These are phyloP conservation scores for Dipodomys ordii DNA, from an alignment of 2,113 vertebrate genomes.

Conservation along the genomic window DNA sequence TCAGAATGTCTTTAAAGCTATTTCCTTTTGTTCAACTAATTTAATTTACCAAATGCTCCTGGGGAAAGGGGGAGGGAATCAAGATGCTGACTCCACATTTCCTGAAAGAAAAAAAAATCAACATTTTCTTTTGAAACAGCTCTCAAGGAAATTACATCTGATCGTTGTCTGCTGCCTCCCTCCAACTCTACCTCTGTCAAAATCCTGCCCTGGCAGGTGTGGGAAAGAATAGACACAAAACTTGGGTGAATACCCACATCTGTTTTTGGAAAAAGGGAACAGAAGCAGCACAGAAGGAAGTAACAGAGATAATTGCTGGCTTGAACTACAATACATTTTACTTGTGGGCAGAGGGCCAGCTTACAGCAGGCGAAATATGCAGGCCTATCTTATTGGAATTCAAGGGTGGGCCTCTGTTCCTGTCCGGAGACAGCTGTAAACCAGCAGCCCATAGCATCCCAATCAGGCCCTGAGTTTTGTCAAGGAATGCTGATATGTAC, in stretches of 20 bases:
- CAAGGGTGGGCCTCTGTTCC: conserved; percentile 92
- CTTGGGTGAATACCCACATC: conserved; percentile 85
- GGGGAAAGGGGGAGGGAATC: conserved; percentile 56
- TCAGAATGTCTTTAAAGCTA: conserved; percentile 71
- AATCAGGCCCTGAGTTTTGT: conserved; percentile 93
- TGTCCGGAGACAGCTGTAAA: conserved; percentile 98
- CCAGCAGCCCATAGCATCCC: conserved; percentile 97
- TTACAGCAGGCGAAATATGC: conserved; percentile 89
- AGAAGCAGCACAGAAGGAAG: conserved; percentile 91
- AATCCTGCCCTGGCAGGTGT: conserved; percentile 83
- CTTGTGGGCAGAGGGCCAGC: conserved; percentile 95
- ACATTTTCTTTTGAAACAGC: conserved; percentile 62
- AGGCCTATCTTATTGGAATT: conserved; percentile 96
- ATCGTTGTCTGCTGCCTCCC: conserved; percentile 42
- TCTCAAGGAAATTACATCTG: conserved; percentile 53
- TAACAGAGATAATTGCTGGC: conserved; percentile 89
- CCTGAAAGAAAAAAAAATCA: conserved; percentile 46
- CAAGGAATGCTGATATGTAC: conserved; percentile 94
- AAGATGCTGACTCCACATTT: conserved; percentile 61
- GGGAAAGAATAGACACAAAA: conserved; percentile 80
- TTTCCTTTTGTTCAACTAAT: conserved; percentile 81
- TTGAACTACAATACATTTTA: conserved; percentile 86
- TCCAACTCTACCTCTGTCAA: conserved; percentile 71
- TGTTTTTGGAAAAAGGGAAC: conserved; percentile 83
- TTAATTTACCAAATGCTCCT: conserved; percentile 82